Conservation (phyloP, 2,888 invertebrate genomes). For the Perizoma affinitatum region DNA sequence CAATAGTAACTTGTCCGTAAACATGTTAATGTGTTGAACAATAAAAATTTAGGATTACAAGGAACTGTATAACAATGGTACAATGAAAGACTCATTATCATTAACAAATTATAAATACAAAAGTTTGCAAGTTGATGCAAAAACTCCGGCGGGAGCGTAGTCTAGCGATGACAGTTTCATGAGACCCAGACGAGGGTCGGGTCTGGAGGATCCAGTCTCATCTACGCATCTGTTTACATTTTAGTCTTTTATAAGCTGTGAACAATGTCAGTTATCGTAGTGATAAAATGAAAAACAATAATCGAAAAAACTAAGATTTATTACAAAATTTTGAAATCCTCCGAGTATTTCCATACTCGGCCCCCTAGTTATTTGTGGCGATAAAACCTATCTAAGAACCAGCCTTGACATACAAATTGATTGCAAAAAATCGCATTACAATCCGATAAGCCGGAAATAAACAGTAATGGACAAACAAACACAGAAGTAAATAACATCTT, state of each 20-base stretch:
- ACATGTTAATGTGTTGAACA: conserved; percentile 15
- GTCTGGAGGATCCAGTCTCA: conserved; percentile 15
- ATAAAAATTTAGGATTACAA: conserved; percentile 20
- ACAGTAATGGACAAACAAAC: too few species aligned
- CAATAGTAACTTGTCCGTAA: too few species aligned
- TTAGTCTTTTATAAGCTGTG: conserved; percentile 14
- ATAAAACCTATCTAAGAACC: too few species aligned
- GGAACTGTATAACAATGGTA: conserved; percentile 24
- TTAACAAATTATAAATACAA: conserved; percentile 36
- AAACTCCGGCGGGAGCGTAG: conserved; percentile 34
- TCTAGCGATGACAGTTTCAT: conserved; percentile 35
- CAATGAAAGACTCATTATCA: conserved; percentile 24
- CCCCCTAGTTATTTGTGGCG: too few species aligned
- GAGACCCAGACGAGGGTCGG: conserved; percentile 31
- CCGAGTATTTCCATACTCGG: too few species aligned
- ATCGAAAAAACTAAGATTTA: too few species aligned
- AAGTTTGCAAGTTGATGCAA: conserved; percentile 34
- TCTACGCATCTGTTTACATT: conserved; percentile 18
- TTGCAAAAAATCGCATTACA: too few species aligned
- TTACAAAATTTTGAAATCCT: too few species aligned
- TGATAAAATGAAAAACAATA: too few species aligned
- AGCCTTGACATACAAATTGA: too few species aligned
- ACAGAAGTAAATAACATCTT: too few species aligned
- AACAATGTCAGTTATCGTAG: not conserved
- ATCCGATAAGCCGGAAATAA: too few species aligned